These are phyloP conservation scores for Scelioninae gen. 1 DNA, from an alignment of 2,888 invertebrate genomes.

Conservation along the genomic window DNA sequence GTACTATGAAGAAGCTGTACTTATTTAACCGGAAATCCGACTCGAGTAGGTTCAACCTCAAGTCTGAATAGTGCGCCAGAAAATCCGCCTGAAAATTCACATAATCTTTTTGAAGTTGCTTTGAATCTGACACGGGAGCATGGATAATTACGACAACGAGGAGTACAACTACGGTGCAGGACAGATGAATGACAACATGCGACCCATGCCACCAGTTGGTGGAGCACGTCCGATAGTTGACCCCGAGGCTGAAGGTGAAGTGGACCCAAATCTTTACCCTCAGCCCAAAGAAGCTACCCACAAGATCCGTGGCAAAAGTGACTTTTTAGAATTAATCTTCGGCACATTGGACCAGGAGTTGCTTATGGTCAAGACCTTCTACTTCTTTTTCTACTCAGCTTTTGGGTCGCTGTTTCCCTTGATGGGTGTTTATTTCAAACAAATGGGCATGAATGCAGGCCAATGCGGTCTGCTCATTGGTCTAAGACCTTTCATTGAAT, in stretches of 20 bases:
- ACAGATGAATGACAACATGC: constrained; percentile 33
- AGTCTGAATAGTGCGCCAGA: constrained; percentile 1
- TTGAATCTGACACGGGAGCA: constrained; percentile 40
- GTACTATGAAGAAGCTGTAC: background rate
- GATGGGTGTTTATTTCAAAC: constrained; percentile 99
- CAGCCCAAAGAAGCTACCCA: constrained; percentile 95
- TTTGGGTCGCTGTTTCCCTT: constrained; percentile 99
- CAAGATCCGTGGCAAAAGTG: constrained; percentile 94
- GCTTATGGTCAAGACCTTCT: constrained; percentile 97
- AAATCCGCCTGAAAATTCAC: too few relatives aligned
- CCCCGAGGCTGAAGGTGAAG: constrained; percentile 93
- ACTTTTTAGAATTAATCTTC: constrained; percentile 92
- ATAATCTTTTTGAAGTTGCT: too few relatives aligned
- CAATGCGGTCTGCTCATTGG: constrained; percentile 98
- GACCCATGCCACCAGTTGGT: constrained; percentile 77
- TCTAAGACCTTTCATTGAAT: constrained; percentile 98
- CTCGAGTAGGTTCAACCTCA: background rate
- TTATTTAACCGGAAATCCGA: background rate
- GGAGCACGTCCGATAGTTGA: constrained; percentile 90
- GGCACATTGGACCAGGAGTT: constrained; percentile 95
- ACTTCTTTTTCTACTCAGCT: constrained; percentile 99
- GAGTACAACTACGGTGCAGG: constrained; percentile 76
- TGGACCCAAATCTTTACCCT: constrained; percentile 92
- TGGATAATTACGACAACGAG: constrained; percentile 81
- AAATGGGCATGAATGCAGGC: constrained; percentile 99